phyloP scores from a whole-genome alignment of 2,888 invertebrate species.

The Andrena minutula region DNA sequence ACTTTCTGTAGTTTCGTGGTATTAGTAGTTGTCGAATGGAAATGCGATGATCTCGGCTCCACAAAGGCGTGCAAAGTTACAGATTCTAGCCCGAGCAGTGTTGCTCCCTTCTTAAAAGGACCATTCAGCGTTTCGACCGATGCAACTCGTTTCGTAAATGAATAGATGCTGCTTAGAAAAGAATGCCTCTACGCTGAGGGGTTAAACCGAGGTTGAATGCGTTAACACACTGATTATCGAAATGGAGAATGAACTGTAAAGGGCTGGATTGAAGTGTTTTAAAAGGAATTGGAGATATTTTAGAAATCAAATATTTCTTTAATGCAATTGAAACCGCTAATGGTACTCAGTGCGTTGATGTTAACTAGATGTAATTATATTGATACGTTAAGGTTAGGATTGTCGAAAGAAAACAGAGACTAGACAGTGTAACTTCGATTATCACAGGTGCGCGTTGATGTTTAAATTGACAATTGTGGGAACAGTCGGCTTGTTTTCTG shows the following conservation, averaged over 20 bases:
- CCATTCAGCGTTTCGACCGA: no score
- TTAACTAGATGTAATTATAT: conserved; percentile 3
- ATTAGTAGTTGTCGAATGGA: no score
- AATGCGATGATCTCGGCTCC: no score
- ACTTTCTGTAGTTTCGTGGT: no score
- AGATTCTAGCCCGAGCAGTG: no score
- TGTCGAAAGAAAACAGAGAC: background rate
- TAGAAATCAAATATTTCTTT: background rate
- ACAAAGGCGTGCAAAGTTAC: no score
- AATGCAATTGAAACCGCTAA: background rate
- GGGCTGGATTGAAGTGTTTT: background rate
- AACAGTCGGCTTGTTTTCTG: background rate
- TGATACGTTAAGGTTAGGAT: conserved; percentile 11
- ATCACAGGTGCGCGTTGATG: background rate
- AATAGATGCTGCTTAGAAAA: no score
- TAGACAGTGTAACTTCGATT: conserved; percentile 29
- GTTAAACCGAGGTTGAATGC: conserved; percentile 29
- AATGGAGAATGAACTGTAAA: background rate
- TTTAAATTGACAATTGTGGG: background rate
- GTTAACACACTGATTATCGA: conserved; percentile 13
- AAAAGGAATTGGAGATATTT: background rate
- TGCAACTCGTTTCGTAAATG: no score
- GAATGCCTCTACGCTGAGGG: no score
- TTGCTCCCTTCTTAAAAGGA: no score
- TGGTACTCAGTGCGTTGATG: conserved; percentile 35